Base-by-base conservation (phyloP, 1,140 invertebrate genomes). In the Orius laevigatus region DNA sequence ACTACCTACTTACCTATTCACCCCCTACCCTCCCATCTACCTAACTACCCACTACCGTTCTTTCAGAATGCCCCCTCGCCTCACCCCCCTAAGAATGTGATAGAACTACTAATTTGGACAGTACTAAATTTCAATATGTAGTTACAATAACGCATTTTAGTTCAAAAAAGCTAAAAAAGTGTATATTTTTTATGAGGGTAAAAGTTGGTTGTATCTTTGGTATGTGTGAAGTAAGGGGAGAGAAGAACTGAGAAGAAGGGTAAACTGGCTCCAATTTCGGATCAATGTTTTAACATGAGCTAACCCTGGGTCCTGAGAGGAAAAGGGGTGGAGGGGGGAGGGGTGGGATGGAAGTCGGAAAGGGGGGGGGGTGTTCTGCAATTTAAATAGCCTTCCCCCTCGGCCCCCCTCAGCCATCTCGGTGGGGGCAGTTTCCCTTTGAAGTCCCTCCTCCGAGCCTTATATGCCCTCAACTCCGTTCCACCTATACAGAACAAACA, bases 211-310 rank as follows among this genome's bases (percentile, higher is more conserved):
- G 36, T 38, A 38, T 16, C n/a, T 38, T 38, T 38, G n/a, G n/a
- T 38, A 38, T 38, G 40, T 18, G 19, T 18, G 19, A 18, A 42
- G 38, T 10, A 34, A n/a, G 35, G 19, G 34, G 34, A n/a, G 32
- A 10, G 34, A 35, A 16, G 16, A 40, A 10, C 12, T 9, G 34
- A 48, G 48, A 49, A 49, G 51, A 39, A 48, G 48, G 43, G 53
- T 52, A 53, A 54, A 53, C 48, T 54, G 49, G 53, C 50, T 55
- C 56, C 53, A 55, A 55, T 57, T 57, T 53, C 56, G 49, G 56
- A 57, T 56, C 55, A 56, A 56, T 56, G 55, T 56, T 56, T 56
- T 56, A 54, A 56, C 55, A 56, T 56, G 55, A 56, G 55, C 48
- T 14, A 31, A 45, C 16, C 48, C 32, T 35, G 31, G 10, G 18